Conservation (phyloP, 2,797 vertebrate species). For the Ispidina picta region DNA sequence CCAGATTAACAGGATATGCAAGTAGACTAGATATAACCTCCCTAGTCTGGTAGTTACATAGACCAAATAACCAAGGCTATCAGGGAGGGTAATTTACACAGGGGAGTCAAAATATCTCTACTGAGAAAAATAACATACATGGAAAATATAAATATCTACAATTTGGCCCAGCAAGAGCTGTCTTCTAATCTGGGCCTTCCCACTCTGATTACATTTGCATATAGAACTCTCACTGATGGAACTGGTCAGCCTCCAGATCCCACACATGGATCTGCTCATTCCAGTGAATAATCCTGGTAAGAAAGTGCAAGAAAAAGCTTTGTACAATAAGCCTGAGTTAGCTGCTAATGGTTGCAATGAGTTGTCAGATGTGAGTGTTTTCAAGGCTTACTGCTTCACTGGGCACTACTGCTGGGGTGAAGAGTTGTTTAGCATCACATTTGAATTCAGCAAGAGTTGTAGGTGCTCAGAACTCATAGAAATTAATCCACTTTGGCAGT, state of each 20-base stretch:
- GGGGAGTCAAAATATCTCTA: background rate
- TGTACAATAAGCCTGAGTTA: background rate
- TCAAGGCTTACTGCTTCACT: background rate
- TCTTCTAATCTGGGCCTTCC: background rate
- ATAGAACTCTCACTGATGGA: background rate
- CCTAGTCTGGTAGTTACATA: background rate
- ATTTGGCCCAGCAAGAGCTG: background rate
- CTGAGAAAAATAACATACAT: background rate
- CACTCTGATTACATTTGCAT: background rate
- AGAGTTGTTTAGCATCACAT: conserved; percentile 1
- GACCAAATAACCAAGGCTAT: background rate
- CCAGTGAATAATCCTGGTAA: background rate
- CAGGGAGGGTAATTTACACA: background rate
- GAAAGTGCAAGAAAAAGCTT: background rate
- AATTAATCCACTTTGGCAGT: conserved; percentile 48
- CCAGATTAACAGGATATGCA: background rate
- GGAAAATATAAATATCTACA: conserved; percentile 19
- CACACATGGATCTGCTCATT: background rate
- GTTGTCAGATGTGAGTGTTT: background rate
- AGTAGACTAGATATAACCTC: background rate
- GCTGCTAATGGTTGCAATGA: background rate
- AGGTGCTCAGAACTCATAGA: background rate
- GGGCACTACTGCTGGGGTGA: background rate
- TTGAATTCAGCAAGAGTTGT: conserved; percentile 11
- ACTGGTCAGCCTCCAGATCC: background rate